Percentiles rank a stretch among this genome's conserved stretches.
Evolutionary conservation across 1,140 invertebrate species (phyloP).

Genomic region (Vanessa atalanta): DNA sequence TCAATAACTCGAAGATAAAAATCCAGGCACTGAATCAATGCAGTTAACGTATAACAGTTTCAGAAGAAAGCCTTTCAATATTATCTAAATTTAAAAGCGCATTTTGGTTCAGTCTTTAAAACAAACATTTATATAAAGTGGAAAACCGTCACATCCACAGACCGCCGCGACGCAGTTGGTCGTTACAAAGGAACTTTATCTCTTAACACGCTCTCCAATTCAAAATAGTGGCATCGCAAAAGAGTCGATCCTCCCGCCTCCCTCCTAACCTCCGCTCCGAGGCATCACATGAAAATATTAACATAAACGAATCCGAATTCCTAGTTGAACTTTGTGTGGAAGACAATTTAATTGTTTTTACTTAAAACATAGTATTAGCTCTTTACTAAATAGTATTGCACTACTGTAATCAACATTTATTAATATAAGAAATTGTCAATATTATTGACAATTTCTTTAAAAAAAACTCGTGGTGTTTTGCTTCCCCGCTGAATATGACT

Average conservation of each 20-base stretch:
- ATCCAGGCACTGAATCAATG: too few relatives aligned
- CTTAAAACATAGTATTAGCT: background rate
- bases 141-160: background rate
- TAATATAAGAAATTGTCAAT: too few relatives aligned
- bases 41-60: too few relatives aligned
- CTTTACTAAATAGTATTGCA: too few relatives aligned
- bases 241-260: background rate
- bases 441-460: too few relatives aligned
- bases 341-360: background rate
- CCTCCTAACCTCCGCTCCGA: background rate
- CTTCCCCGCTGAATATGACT: too few relatives aligned
- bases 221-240: background rate
- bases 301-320: background rate
- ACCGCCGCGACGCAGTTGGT: background rate
- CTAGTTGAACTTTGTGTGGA: background rate
- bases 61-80: too few relatives aligned
- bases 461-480: too few relatives aligned
- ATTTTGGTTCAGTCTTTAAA: background rate
- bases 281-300: background rate
- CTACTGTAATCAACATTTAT: too few relatives aligned
- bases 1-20: too few relatives aligned
- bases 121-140: conserved; percentile 1
- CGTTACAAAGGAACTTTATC: conserved; percentile 4
- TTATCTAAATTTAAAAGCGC: too few relatives aligned
- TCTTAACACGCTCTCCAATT: background rate